Percentiles rank a stretch among this genome's conserved stretches.
These are phyloP conservation scores for Urocitellus parryii DNA, from an alignment of 2,113 vertebrate species.

Conservation along the genomic window DNA sequence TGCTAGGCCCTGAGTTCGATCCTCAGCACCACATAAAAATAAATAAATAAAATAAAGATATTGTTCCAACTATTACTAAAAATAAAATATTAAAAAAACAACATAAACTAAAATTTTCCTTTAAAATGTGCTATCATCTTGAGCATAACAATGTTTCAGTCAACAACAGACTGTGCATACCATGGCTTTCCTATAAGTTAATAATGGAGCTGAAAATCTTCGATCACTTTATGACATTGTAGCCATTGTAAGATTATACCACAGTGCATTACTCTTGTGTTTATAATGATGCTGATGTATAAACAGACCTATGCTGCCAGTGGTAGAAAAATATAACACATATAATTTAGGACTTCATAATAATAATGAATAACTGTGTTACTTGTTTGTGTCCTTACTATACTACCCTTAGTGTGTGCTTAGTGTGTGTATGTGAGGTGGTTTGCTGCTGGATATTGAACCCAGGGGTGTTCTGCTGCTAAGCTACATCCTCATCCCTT, in stretches of 20 bases:
- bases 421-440: too few species aligned
- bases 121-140: neutral
- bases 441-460: neutral
- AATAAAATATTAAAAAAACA: too few species aligned
- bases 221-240: neutral
- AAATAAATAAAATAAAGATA: too few species aligned
- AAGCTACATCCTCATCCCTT: too few species aligned
- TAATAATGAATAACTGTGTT: neutral
- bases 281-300: neutral
- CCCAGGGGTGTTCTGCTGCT: neutral
- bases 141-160: neutral
- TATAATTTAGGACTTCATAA: neutral
- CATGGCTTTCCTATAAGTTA: neutral
- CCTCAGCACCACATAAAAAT: too few species aligned
- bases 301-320: neutral
- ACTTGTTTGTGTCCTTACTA: neutral
- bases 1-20: too few species aligned
- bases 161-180: neutral
- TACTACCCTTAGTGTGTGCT: neutral
- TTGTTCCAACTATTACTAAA: too few species aligned
- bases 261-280: neutral
- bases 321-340: neutral
- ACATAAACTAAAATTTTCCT: neutral
- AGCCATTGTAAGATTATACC: neutral
- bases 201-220: neutral